Evolutionary conservation across 2,113 vertebrate genomes (phyloP).

Genomic region (Furnarius figulus): DNA sequence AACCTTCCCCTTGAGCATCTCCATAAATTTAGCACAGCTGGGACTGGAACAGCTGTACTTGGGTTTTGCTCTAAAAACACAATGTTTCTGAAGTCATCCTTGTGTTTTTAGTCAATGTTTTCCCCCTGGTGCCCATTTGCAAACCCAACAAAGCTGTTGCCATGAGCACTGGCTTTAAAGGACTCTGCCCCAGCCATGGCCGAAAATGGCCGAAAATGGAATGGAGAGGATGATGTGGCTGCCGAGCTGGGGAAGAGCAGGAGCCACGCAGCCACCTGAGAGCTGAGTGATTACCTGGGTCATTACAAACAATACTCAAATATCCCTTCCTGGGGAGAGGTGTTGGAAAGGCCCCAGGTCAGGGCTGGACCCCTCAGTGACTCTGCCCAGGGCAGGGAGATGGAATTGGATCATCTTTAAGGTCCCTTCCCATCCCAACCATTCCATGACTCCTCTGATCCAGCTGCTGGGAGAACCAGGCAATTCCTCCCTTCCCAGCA

Average conservation of each 20-base stretch:
- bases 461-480: not conserved
- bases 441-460: not conserved
- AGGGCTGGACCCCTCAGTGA: not conserved
- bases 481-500: not conserved
- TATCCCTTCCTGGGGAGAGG: fast-evolving
- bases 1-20: not conserved
- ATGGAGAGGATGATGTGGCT: not conserved
- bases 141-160: not conserved
- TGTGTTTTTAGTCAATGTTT: not conserved
- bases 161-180: not conserved
- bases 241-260: not conserved
- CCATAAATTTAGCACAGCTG: not conserved
- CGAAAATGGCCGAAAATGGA: not conserved
- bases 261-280: not conserved
- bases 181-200: not conserved
- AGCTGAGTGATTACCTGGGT: not conserved
- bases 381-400: not conserved
- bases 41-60: not conserved
- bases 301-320: not conserved
- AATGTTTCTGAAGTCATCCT: not conserved
- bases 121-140: not conserved
- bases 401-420: not conserved
- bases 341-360: not conserved
- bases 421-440: not conserved
- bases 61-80: not conserved